Base-by-base conservation (phyloP, 2,113 vertebrate species). In the Spea multiplicata region DNA sequence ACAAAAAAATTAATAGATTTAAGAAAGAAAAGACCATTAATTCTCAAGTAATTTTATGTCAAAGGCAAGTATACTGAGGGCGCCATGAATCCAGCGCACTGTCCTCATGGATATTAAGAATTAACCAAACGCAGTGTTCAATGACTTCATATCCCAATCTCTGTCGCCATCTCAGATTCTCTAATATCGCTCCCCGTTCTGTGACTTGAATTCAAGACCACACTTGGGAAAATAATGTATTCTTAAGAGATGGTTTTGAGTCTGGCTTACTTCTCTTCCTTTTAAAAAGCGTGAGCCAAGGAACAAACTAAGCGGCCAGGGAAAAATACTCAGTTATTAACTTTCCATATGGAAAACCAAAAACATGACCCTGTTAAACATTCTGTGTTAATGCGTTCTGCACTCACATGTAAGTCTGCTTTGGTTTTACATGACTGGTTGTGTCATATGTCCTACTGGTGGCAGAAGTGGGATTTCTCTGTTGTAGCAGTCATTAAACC, bases 211-310 rank as follows among this genome's bases (percentile, higher is more conserved):
- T 13, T 5, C 55, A 12, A 59, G 75, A 62, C 53, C 75, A 77
- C 75, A 77, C 75, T 77, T 61, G 67, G 66, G 14, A 30, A 70
- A 70, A 55, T 59, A 77, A 70, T 77, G 66, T 76, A 47, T 77
- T 77, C 55, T 62, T 53, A 77, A 61, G 75, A 53, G 44, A 52
- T 55, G 48, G 30, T 64, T 74, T 74, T 74, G 61, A 50, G 44
- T 55, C 55, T 71, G 75, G 55, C 53, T 44, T 75, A 45, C 16
- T 44, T 62, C 75, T 77, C 66, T 48, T 49, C 53, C 44, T 67
- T 62, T 10, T 30, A 49, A 70, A 50, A 77, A 50, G 4, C 49
- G 44, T 49, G 16, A 77, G 75, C 75, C 75, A 77, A 77, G 55
- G 17, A 17, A 50, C 1, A 3, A 44, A 9, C 16, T 6, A 12